A percentile compares a stretch with the other conserved stretches of the same genome.
Conservation (phyloP, 2,797 vertebrate genomes). For the Cyclopterus lumpus region DNA sequence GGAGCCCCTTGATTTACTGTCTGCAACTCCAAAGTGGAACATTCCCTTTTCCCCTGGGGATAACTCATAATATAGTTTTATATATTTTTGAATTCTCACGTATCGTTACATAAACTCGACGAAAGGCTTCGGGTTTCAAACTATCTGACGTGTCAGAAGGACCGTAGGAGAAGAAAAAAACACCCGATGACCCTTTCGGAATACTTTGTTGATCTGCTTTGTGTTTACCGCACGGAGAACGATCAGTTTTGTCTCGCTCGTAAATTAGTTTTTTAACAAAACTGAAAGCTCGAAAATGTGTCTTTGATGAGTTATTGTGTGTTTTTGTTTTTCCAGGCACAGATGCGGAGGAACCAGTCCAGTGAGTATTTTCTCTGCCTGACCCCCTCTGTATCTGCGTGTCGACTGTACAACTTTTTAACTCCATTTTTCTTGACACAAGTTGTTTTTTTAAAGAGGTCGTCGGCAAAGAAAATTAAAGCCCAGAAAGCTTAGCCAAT, state of each 20-base stretch:
- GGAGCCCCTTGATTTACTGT: slow-evolving; percentile 74
- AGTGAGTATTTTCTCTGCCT: slow-evolving; percentile 89
- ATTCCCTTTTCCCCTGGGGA: slow-evolving; percentile 56
- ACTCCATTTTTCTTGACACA: slow-evolving; percentile 73
- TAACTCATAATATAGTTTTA: slow-evolving; percentile 57
- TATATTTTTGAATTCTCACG: slow-evolving; percentile 10
- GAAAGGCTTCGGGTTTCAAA: slow-evolving; percentile 9
- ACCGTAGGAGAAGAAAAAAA: background rate
- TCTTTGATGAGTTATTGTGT: slow-evolving; percentile 65
- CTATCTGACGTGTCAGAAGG: background rate
- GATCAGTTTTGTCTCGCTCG: slow-evolving; percentile 7
- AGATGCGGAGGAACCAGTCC: slow-evolving; percentile 93
- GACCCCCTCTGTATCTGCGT: slow-evolving; percentile 52
- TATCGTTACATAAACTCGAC: slow-evolving; percentile 4
- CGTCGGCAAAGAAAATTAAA: slow-evolving; percentile 60
- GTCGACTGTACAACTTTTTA: slow-evolving; percentile 58
- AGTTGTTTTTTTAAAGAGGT: slow-evolving; percentile 72
- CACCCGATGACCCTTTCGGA: background rate
- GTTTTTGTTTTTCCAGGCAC: slow-evolving; percentile 87
- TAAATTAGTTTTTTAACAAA: slow-evolving; percentile 16
- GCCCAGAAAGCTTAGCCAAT: slow-evolving; percentile 68
- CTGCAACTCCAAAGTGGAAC: slow-evolving; percentile 69
- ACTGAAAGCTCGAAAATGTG: slow-evolving; percentile 12
- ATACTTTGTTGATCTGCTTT: background rate
- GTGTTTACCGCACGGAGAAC: background rate